Conservation (phyloP, 2,113 vertebrate species). For the Thunnus thynnus region DNA sequence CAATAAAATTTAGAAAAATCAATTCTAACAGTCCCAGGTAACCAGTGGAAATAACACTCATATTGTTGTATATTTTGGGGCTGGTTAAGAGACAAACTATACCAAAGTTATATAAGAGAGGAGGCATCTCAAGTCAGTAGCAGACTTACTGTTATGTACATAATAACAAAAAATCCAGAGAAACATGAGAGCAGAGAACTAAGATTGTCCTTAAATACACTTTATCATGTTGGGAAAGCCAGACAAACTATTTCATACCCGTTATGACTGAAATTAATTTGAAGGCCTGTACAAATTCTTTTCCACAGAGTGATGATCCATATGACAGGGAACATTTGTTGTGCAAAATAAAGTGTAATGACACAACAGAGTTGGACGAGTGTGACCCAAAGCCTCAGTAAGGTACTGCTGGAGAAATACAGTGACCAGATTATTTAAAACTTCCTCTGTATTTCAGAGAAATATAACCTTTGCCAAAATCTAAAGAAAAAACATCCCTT, state of each 20-base stretch:
- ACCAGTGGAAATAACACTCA: background rate
- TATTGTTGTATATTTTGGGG: background rate
- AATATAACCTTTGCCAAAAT: background rate
- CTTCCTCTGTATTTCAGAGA: background rate
- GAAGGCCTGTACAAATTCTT: conserved; percentile 12
- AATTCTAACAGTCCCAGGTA: conserved; percentile 17
- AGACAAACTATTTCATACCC: conserved; percentile 13
- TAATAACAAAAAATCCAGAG: background rate
- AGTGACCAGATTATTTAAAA: background rate
- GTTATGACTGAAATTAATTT: conserved; percentile 40
- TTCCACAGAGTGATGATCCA: conserved; percentile 36
- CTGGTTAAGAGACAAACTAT: background rate
- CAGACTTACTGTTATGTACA: background rate
- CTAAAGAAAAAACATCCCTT: background rate
- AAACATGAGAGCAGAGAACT: background rate
- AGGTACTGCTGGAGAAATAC: background rate
- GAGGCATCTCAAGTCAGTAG: background rate
- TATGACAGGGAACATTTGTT: conserved; percentile 47
- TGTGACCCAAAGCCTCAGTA: conserved; percentile 9
- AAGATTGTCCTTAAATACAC: conserved; percentile 8
- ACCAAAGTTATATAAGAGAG: background rate
- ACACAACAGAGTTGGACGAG: conserved; percentile 13
- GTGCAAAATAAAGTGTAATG: conserved; percentile 43
- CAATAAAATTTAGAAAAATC: conserved; percentile 29
- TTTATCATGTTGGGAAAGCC: background rate